These are phyloP conservation scores for Pleuronectes platessa DNA, from an alignment of 2,113 vertebrate genomes.

Conservation along the genomic window DNA sequence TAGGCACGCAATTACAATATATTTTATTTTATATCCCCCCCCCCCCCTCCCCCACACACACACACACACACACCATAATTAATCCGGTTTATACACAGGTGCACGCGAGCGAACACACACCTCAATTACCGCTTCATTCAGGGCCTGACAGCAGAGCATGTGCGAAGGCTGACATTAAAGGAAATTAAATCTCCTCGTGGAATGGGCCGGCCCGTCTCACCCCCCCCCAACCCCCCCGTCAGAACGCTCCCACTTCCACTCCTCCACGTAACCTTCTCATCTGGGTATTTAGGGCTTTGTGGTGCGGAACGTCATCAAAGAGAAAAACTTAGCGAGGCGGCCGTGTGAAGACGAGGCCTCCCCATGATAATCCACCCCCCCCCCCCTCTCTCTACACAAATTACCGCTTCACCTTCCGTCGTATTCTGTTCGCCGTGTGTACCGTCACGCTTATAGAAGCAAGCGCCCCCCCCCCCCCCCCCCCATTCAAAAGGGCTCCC, in stretches of 20 bases:
- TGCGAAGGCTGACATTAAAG: conserved; percentile 71
- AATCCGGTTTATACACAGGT: conserved; percentile 39
- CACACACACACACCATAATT: conserved; percentile 41
- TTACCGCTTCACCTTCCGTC: conserved; percentile 47
- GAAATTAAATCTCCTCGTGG: conserved; percentile 72
- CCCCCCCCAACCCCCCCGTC: conserved; percentile 41
- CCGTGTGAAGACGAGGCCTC: conserved; percentile 59
- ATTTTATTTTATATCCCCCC: conserved; percentile 6
- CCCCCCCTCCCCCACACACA: no score
- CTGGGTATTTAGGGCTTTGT: conserved; percentile 78
- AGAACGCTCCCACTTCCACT: conserved; percentile 68
- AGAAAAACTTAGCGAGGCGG: conserved; percentile 62
- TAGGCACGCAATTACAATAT: background rate
- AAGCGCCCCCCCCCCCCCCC: conserved; percentile 42
- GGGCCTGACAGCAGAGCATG: conserved; percentile 59
- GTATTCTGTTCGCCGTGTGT: conserved; percentile 20
- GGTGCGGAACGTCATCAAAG: conserved; percentile 76
- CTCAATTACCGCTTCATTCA: conserved; percentile 74
- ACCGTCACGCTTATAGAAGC: conserved; percentile 40
- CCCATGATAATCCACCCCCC: conserved; percentile 63
- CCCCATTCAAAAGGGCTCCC: conserved; percentile 4
- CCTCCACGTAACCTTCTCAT: conserved; percentile 75
- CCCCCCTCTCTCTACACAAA: conserved; percentile 51
- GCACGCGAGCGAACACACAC: conserved; percentile 30
- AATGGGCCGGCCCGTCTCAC: conserved; percentile 67